Evolutionary conservation across 2,888 invertebrate species (phyloP).

Genomic region (Ramazzottius varieornatus): DNA sequence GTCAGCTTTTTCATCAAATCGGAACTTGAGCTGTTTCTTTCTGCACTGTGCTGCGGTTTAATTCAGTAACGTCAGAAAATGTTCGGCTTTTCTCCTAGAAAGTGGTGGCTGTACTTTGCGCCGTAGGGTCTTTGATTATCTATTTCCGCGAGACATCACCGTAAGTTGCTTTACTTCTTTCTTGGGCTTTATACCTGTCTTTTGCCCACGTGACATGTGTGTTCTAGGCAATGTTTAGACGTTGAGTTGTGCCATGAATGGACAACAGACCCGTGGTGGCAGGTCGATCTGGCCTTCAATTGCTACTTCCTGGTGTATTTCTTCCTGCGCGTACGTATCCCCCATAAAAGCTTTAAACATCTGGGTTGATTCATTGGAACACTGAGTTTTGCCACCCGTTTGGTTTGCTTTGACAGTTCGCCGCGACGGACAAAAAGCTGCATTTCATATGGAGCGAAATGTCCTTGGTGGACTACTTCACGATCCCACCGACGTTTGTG

Average conservation of each 20-base stretch:
- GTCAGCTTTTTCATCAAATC: too few species aligned
- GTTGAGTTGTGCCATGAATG: background rate
- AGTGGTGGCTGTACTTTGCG: background rate
- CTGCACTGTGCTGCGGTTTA: too few species aligned
- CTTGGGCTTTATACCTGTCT: background rate
- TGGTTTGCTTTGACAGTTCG: background rate
- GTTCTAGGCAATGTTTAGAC: background rate
- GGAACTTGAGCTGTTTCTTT: too few species aligned
- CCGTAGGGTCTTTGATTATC: background rate
- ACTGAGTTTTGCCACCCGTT: too few species aligned
- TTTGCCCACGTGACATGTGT: background rate
- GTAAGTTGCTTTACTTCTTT: background rate
- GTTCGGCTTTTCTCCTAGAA: background rate
- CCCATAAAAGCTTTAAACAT: too few species aligned
- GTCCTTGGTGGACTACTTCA: background rate
- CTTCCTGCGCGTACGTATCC: background rate
- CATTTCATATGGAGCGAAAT: background rate
- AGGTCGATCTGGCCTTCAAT: conserved; percentile 1
- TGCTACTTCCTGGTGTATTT: background rate
- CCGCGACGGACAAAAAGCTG: background rate
- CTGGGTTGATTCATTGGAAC: too few species aligned
- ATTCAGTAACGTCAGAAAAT: too few species aligned
- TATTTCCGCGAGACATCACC: background rate
- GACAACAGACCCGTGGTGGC: background rate
- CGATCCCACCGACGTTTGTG: background rate